Conservation (phyloP, 2,113 vertebrate genomes). For the Oreochromis niloticus region DNA sequence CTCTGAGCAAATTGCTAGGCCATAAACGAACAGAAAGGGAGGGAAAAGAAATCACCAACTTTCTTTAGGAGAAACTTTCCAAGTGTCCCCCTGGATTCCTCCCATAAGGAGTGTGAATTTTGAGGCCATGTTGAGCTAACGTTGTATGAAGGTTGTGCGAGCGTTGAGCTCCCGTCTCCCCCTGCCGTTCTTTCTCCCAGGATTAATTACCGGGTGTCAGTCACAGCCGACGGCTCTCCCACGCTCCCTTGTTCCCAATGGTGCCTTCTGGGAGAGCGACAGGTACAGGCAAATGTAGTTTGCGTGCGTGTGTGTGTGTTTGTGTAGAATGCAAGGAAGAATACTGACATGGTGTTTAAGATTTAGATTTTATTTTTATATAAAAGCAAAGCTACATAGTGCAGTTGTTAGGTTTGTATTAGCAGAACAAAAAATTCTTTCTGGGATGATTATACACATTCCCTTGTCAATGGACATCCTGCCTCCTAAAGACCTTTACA, state of each 20-base stretch:
- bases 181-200: constrained; percentile 19
- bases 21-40: neutral
- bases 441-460: neutral
- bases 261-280: constrained; percentile 57
- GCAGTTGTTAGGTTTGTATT: neutral
- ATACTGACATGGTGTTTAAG: neutral
- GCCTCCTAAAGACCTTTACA: neutral
- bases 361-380: neutral
- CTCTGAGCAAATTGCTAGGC: constrained; percentile 1
- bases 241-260: constrained; percentile 52
- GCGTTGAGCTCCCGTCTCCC: neutral
- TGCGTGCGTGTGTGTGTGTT: neutral
- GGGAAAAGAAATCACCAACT: neutral
- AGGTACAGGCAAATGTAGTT: constrained; percentile 49
- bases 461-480: neutral
- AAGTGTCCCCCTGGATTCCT: neutral
- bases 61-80: constrained; percentile 19
- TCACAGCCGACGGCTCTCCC: constrained; percentile 65
- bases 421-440: neutral
- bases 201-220: constrained; percentile 69
- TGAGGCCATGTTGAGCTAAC: constrained; percentile 7
- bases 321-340: neutral
- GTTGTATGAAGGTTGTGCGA: constrained; percentile 8
- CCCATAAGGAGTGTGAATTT: neutral
- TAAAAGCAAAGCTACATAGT: neutral